phyloP scores from a whole-genome alignment of 1,140 invertebrate genomes.

The Drosophila mayri region DNA sequence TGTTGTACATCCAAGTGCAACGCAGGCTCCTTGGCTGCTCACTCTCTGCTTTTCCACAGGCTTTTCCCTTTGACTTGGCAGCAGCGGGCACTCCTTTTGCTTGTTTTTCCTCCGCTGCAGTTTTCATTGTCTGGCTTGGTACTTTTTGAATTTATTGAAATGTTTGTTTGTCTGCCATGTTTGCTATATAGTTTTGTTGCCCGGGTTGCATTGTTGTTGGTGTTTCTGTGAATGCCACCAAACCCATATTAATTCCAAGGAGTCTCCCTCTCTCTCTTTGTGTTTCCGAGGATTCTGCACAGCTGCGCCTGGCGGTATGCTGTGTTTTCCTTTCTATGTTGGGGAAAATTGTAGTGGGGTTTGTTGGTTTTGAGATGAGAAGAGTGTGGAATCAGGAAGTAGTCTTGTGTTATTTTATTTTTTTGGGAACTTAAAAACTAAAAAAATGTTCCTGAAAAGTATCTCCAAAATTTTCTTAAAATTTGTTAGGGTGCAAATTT shows the following conservation, averaged over 20 bases:
- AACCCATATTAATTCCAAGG: constrained; percentile 7
- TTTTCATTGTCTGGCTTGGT: constrained; percentile 56
- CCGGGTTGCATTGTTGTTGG: constrained; percentile 55
- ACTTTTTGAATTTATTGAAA: constrained; percentile 80
- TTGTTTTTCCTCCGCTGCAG: constrained; percentile 66
- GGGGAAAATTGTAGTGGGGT: not conserved
- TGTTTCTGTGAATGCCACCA: not conserved
- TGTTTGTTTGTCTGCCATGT: constrained; percentile 78
- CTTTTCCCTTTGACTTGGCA: constrained; percentile 21
- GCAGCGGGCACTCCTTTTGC: constrained; percentile 67
- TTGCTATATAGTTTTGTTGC: constrained; percentile 24
- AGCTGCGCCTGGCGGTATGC: constrained; percentile 57
- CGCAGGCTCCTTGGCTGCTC: not conserved
- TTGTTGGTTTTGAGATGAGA: not conserved
- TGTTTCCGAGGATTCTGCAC: constrained; percentile 24
- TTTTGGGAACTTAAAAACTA: not conserved
- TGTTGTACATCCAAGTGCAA: constrained; percentile 48
- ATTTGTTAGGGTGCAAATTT: not conserved
- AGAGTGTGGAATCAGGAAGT: too few species aligned
- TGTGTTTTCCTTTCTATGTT: constrained; percentile 6
- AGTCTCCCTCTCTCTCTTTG: not conserved
- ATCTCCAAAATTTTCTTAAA: too few species aligned
- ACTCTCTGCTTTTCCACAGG: not conserved
- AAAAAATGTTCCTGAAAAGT: too few species aligned
- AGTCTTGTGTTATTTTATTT: too few species aligned